Evolutionary conservation across 1,140 invertebrate genomes (phyloP).

Genomic region (Holcopasites calliopsidis): DNA sequence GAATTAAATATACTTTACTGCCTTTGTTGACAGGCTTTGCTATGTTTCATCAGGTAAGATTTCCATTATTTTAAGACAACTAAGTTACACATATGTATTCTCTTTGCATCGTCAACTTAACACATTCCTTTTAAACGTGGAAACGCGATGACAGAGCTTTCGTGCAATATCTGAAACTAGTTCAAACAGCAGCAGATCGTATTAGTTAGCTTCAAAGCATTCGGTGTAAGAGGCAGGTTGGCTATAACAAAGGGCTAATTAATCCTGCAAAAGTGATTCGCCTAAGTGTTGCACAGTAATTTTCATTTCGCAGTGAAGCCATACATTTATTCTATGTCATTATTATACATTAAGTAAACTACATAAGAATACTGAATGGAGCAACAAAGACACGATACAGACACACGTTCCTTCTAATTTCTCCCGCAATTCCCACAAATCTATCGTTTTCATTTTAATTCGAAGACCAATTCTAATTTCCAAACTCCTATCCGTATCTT

Average conservation of each 20-base stretch:
- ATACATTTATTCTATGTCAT: too few species aligned
- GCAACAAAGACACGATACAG: too few species aligned
- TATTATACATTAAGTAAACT: not conserved
- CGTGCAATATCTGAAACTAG: slow-evolving; percentile 9
- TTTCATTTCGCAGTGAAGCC: not conserved
- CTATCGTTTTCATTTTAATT: too few species aligned
- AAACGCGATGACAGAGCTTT: not conserved
- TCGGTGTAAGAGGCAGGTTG: not conserved
- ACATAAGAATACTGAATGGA: too few species aligned
- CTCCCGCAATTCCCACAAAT: too few species aligned
- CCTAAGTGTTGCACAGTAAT: not conserved
- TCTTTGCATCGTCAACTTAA: not conserved
- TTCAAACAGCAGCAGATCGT: slow-evolving; percentile 24
- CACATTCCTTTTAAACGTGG: not conserved
- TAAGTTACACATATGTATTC: not conserved
- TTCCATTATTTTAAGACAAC: too few species aligned
- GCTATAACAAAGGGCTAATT: slow-evolving; percentile 3
- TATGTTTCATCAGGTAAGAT: too few species aligned
- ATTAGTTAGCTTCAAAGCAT: slow-evolving; percentile 23
- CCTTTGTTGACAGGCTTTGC: too few species aligned
- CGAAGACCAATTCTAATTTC: too few species aligned
- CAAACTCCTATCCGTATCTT: too few species aligned
- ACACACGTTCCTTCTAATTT: too few species aligned
- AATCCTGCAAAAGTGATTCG: not conserved
- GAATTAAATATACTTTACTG: too few species aligned